Evolutionary conservation across 2,888 invertebrate species (phyloP), one percentile per base, ranked within the genome.

Genomic region (Drosophila setosimentum): DNA sequence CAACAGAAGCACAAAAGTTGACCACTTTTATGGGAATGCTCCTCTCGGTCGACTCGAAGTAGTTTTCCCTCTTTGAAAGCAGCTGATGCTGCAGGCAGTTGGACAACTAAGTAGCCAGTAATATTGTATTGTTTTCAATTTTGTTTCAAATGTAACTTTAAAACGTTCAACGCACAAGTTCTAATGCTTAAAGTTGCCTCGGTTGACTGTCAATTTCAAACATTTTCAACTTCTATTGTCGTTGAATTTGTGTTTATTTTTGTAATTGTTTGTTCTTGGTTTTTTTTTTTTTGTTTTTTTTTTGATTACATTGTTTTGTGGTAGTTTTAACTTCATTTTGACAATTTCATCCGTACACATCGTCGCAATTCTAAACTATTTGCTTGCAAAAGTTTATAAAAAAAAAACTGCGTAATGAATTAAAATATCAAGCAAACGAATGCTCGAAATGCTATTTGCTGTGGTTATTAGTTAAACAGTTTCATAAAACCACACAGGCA

Each of bases 381-480:
- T 75, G 75, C 80, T 45, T 64, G 61, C 42, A 70, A 75, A 82
- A 85, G 71, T 87, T 83, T 68, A 70, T 73, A 67, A 68, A 82
- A 67, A 68, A 82, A 69, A 75, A 65, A 75, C 55, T 68, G 29
- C 24, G n/a, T 57, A 72, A 68, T 63, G 73, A 59, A 48, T 35
- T 33, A 27, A 35, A 57, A 42, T 40, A 68, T 42, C 51, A 74
- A 55, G 13, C 48, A 8, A 55, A 50, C 57, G 55, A 68, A 58
- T 62, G 45, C 59, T 51, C 55, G 54, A 55, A 53, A 53, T 59
- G 55, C 62, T 68, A 61, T 84, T 82, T 70, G 59, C 69, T 80
- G 86, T 70, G 86, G 78, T 88, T 83, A 84, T 84, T 86, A 86
- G 81, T 71, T 64, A 60, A 83, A 78, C 77, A 80, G 63, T 75